Evolutionary conservation across 2,797 vertebrate genomes (phyloP), one percentile per base, ranked within the genome.

Genomic region (Fringilla coelebs): DNA sequence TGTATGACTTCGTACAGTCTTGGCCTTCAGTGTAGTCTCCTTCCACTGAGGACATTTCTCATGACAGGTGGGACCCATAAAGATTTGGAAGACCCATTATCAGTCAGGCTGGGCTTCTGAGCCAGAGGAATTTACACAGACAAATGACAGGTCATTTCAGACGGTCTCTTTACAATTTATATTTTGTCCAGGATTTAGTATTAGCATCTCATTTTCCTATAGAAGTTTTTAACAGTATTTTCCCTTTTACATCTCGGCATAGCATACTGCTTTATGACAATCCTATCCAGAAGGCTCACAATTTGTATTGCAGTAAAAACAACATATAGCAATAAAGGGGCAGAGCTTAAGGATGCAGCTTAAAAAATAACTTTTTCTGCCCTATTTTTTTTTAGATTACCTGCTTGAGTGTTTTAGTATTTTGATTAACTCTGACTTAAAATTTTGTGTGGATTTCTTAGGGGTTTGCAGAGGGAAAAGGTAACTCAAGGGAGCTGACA

Each of bases 231-330:
- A 55, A 49, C 12, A 71, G 2, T n/a, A 2, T 78, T 71, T 86
- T 49, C 31, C 6, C 9, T 78, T 83, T 72, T 57, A 63, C 21
- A 67, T 86, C 28, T 61, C 49, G 65, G 34, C 25, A 61, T 2
- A 67, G 18, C 0, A 0, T 19, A 51, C 16, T 54, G 21, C 20
- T 40, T 55, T 75, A 48, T 54, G 32, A 32, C 24, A 54, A 24
- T 29, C 13, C 17, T 67, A 68, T 19, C 34, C 36, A 74, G 38
- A 80, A 60, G 28, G 31, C 34, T 71, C 21, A 13, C 8, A 46
- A 28, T 26, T 61, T 55, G 3, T 67, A 63, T 7, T 51, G 18
- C 57, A 83, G 28, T n/a, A 46, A 52, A 89, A 88, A 25, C 5
- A 62, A 10, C 31, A 63, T 10, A 65, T 3, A 71, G 1, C 3